Conservation (phyloP, 2,888 invertebrate genomes). For the Strigamia crassipes region DNA sequence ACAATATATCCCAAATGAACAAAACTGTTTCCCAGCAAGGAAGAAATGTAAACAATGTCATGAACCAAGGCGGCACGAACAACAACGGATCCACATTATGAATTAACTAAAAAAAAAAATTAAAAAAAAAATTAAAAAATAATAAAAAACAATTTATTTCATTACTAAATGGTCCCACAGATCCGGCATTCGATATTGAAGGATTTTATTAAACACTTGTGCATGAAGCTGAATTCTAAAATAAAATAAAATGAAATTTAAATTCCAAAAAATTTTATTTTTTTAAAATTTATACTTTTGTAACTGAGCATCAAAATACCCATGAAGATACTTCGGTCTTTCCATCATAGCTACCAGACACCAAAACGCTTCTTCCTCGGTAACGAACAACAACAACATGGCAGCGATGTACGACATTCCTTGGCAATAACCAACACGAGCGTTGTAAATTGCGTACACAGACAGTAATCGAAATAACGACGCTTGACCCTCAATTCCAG, state of each 20-base stretch:
- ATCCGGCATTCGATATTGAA: conserved; percentile 45
- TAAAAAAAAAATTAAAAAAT: background rate
- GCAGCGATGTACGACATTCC: conserved; percentile 50
- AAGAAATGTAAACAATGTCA: conserved; percentile 49
- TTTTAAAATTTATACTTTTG: too few relatives aligned
- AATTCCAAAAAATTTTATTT: too few relatives aligned
- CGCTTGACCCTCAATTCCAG: conserved; percentile 48
- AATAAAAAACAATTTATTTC: background rate
- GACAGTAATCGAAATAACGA: conserved; percentile 49
- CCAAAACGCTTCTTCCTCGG: conserved; percentile 49
- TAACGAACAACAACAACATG: conserved; percentile 47
- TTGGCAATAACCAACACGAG: conserved; percentile 48
- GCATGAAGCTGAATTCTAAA: conserved; percentile 47
- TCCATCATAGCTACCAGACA: conserved; percentile 47
- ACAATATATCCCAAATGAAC: conserved; percentile 48
- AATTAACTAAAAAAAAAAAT: background rate
- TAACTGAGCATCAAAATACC: conserved; percentile 47
- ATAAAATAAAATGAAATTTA: too few relatives aligned
- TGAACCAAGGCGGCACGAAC: conserved; percentile 49
- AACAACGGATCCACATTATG: conserved; percentile 46
- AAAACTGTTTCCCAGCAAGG: conserved; percentile 49
- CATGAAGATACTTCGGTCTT: conserved; percentile 48
- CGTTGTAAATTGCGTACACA: conserved; percentile 46
- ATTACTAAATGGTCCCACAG: conserved; percentile 48
- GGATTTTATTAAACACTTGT: conserved; percentile 46